phyloP scores from a whole-genome alignment of 2,888 invertebrate species.

The Eurois occulta region DNA sequence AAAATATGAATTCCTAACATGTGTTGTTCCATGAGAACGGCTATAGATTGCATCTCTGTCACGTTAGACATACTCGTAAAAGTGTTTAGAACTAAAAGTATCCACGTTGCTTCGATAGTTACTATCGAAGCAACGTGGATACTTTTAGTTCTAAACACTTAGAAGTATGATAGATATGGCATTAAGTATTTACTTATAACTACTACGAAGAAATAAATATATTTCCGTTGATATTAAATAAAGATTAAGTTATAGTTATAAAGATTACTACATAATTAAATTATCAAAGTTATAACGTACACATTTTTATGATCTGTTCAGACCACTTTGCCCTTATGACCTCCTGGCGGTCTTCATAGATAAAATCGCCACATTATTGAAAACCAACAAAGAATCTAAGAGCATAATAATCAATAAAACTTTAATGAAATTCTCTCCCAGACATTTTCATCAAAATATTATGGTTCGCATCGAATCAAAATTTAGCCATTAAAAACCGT shows the following conservation, averaged over 20 bases:
- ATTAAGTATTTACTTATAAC: conserved; percentile 1
- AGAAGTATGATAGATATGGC: background rate
- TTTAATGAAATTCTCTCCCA: conserved; percentile 32
- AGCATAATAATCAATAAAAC: conserved; percentile 45
- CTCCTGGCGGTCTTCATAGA: conserved; percentile 31
- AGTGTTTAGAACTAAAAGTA: no score
- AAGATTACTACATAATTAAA: conserved; percentile 25
- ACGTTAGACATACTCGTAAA: conserved; percentile 48
- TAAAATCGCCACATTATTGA: conserved; percentile 40
- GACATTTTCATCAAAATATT: conserved; percentile 39
- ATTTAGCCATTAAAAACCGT: conserved; percentile 59
- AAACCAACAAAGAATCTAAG: conserved; percentile 35
- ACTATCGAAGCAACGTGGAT: conserved; percentile 33
- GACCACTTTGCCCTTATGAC: conserved; percentile 21
- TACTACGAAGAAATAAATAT: background rate
- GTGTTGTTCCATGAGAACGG: conserved; percentile 48
- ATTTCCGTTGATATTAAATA: background rate
- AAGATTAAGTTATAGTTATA: conserved; percentile 31
- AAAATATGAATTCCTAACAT: conserved; percentile 47
- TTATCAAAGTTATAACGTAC: conserved; percentile 20
- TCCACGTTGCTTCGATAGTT: no score
- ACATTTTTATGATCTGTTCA: conserved; percentile 21
- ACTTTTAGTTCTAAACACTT: conserved; percentile 5
- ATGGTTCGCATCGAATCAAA: conserved; percentile 61
- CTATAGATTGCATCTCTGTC: conserved; percentile 50